Percentiles rank a stretch among this genome's conserved stretches.
phyloP scores from a whole-genome alignment of 2,797 vertebrate genomes.

The Pelobates cultripes region DNA sequence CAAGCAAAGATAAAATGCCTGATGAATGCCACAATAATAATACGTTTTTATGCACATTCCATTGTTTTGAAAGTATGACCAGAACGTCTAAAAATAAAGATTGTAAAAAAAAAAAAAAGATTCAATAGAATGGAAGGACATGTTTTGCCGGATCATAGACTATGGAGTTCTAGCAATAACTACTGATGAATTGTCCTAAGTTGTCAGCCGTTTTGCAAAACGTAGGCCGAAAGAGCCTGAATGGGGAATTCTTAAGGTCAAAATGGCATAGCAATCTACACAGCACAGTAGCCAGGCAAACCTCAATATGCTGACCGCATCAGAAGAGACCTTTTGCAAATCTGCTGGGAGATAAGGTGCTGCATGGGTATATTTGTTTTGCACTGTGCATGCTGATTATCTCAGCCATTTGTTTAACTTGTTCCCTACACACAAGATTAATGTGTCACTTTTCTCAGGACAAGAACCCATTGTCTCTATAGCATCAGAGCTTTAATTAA shows the following conservation, averaged over 20 bases:
- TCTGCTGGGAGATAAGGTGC: neutral
- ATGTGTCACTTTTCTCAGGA: neutral
- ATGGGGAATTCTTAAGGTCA: neutral
- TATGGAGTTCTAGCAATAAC: no score
- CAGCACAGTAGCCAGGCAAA: conserved; percentile 2
- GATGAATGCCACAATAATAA: no score
- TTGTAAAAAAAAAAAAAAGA: no score
- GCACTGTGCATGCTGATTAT: neutral
- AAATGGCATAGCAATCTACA: neutral
- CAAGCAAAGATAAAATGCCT: no score
- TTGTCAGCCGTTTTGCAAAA: no score
- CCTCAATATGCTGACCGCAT: neutral
- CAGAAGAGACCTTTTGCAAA: neutral
- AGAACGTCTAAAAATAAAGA: no score
- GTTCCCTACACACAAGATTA: neutral
- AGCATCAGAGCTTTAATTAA: neutral
- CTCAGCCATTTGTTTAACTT: neutral
- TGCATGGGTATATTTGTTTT: neutral
- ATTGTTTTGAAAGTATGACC: no score
- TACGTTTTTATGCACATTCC: no score
- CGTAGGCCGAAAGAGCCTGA: neutral
- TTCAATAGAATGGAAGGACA: no score
- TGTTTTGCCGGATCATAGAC: no score
- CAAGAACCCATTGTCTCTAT: neutral
- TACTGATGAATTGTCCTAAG: no score